phyloP scores from a whole-genome alignment of 2,888 invertebrate species.

The Callinectes sapidus region DNA sequence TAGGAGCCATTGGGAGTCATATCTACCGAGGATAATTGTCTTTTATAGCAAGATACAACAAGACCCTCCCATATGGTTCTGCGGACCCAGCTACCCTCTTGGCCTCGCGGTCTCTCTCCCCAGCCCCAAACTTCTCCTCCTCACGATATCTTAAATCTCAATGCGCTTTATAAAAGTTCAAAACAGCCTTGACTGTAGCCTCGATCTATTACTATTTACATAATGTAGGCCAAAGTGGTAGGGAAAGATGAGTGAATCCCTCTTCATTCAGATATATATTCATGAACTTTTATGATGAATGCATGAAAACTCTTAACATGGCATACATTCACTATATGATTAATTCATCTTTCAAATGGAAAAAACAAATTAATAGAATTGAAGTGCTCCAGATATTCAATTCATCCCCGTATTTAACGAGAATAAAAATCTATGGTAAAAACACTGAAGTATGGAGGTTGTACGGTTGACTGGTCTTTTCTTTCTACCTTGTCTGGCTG shows the following conservation, averaged over 20 bases:
- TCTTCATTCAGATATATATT: neutral
- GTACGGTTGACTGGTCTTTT: neutral
- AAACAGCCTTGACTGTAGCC: neutral
- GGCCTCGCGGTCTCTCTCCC: conserved; percentile 6
- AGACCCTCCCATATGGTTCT: neutral
- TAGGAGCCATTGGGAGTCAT: conserved; percentile 42
- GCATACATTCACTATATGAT: neutral
- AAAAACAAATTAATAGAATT: neutral
- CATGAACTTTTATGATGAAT: neutral
- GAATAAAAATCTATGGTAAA: conserved; percentile 15
- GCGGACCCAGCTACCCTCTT: neutral
- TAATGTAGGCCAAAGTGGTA: conserved; percentile 3
- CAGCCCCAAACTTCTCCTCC: neutral
- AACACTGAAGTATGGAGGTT: neutral
- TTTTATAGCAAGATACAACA: conserved; percentile 1
- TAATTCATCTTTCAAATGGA: neutral
- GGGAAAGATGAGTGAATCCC: neutral
- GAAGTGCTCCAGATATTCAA: neutral
- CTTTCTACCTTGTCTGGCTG: neutral
- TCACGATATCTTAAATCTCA: conserved; percentile 2
- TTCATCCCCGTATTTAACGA: neutral
- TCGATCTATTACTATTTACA: conserved; percentile 28
- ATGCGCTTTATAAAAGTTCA: neutral
- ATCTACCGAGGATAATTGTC: conserved; percentile 36
- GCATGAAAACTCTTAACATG: neutral